Base-by-base conservation (phyloP, 2,888 invertebrate species). In the Cordilura impudica region DNA sequence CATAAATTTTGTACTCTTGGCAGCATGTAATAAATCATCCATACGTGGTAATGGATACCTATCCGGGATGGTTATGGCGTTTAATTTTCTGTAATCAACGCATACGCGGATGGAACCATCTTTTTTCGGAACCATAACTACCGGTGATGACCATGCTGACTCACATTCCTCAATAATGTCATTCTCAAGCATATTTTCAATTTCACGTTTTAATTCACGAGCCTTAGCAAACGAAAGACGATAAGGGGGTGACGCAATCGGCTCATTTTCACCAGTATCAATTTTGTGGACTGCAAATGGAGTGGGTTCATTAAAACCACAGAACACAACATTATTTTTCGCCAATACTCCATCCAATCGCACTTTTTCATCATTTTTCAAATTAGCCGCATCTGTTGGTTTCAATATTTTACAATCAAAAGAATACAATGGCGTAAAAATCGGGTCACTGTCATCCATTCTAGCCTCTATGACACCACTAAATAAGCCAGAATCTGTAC, bases 241-340 rank as follows among this genome's bases (percentile, higher is more conserved):
- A 77, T 87, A 88, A 3, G 87, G 87, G 2, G 86, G 84, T 3
- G 84, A 81, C 0, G 87, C 84, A 18, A n/a, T n/a, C n/a, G n/a
- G n/a, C n/a, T n/a, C n/a, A n/a, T n/a, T n/a, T n/a, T n/a, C n/a
- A n/a, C n/a, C n/a, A n/a, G n/a, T n/a, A n/a, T n/a, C n/a, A n/a
- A n/a, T n/a, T n/a, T n/a, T n/a, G n/a, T n/a, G n/a, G 60, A 29
- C 67, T 81, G 26, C 3, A 26, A 26, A 26, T 26, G 26, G 26
- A 3, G 26, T 26, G 6, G 26, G 70, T 26, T 49, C 35, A 43
- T 26, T 29, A 2, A 73, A 31, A 5, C 35, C 35, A 21, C 72
- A 51, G 51, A 69, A 76, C 4, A 76, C 56, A 0, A 6, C 4
- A 6, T 4, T n/a, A 66, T 74, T 67, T n/a, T 31, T 60, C 14